phyloP scores from a whole-genome alignment of 2,113 vertebrate species.

The Gobius niger region DNA sequence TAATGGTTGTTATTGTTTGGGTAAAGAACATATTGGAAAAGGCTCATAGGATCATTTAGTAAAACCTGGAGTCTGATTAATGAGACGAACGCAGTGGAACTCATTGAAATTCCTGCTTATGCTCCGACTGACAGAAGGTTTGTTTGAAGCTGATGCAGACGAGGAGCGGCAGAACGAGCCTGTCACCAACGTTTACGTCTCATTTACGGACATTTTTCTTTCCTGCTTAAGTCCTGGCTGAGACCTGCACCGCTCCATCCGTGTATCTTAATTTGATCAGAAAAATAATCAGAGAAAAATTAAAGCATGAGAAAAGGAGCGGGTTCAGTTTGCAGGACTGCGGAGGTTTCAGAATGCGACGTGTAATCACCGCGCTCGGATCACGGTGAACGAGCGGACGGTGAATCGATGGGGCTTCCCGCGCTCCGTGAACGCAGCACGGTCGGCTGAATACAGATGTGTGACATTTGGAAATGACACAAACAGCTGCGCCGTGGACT shows the following conservation, averaged over 20 bases:
- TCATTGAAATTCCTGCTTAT: neutral
- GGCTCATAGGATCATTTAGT: too few relatives aligned
- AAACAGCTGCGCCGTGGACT: neutral
- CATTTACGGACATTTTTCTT: neutral
- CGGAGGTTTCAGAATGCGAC: too few relatives aligned
- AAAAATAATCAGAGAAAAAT: too few relatives aligned
- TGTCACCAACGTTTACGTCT: neutral
- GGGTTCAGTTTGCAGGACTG: too few relatives aligned
- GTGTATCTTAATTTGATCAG: too few relatives aligned
- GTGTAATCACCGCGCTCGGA: neutral
- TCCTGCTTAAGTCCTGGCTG: neutral
- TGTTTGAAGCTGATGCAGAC: neutral
- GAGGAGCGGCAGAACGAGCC: neutral
- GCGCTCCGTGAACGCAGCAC: neutral
- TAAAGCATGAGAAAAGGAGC: too few relatives aligned
- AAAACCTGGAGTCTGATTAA: too few relatives aligned
- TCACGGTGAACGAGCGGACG: neutral
- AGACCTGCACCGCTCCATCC: too few relatives aligned
- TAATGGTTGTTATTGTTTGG: too few relatives aligned
- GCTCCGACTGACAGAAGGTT: neutral
- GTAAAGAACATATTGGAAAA: too few relatives aligned
- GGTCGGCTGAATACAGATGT: constrained; percentile 4
- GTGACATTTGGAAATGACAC: constrained; percentile 4
- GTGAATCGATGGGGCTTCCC: neutral
- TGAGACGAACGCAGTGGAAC: neutral